Evolutionary conservation across 2,888 invertebrate species (phyloP), one percentile per base, ranked within the genome.

Genomic region (Volucella zonaria): DNA sequence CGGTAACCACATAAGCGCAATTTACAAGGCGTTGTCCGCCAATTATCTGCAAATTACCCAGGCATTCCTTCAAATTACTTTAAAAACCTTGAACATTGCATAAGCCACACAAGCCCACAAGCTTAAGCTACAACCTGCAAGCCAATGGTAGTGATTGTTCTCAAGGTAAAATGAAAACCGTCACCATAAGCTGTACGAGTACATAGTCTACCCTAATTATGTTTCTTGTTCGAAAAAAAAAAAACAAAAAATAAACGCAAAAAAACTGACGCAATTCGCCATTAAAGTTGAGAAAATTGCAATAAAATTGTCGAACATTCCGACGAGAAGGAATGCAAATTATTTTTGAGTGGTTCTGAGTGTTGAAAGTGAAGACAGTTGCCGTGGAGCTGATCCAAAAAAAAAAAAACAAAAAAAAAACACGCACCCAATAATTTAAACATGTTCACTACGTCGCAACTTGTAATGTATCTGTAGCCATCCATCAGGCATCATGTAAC

Each of bases 241-340:
- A 4, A 23, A 31, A 31, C 0, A 6, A 31, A 31, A 31, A 6
- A 6, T 6, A 31, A 4, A 31, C 31, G 6, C 4, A 6, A 68
- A 61, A 71, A 76, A 54, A 43, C 82, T 82, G 82, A 82, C 58
- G 82, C 77, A 82, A 82, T 77, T 51, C 42, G 15, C 43, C 47
- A 51, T 56, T 71, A 73, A 82, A 77, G 58, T 73, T 23, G 62
- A 73, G 67, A 77, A 67, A 76, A 71, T 66, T 70, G 47, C 64
- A 71, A 49, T 12, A 18, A 59, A 62, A 54, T 9, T 40, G 59
- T 1, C 56, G 6, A 62, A 49, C 52, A 49, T 73, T 73, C 54
- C 67, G n/a, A 42, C 2, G 8, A 1, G 58, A 56, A 62, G 54
- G 49, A 70, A 77, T 47, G 70, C 31, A 77, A 77, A 70, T 62